Percentiles rank a stretch among this genome's conserved stretches.
phyloP scores from a whole-genome alignment of 2,888 invertebrate genomes.

The Cotesia congregata region DNA sequence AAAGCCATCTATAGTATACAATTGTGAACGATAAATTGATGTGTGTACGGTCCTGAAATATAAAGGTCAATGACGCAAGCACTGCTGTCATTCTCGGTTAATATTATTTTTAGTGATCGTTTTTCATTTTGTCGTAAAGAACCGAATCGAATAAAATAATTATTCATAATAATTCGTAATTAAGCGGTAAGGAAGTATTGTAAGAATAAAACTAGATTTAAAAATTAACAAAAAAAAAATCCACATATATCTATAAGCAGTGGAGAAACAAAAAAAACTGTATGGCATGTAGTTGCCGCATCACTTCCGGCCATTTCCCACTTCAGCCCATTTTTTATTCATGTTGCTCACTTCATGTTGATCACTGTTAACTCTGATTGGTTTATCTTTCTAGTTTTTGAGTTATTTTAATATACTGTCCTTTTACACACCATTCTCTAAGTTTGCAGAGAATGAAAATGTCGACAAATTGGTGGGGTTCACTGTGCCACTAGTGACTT shows the following conservation, averaged over 20 bases:
- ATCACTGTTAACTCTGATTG: conserved; percentile 13
- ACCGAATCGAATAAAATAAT: neutral
- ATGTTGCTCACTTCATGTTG: conserved; percentile 16
- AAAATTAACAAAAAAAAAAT: neutral
- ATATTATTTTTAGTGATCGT: neutral
- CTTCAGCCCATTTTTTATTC: conserved; percentile 3
- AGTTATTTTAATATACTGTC: conserved; percentile 4
- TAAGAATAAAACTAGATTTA: neutral
- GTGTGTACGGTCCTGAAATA: neutral
- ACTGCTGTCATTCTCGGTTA: neutral
- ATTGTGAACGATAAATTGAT: no score
- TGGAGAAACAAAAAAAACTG: neutral
- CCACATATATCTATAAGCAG: neutral
- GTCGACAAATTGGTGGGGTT: conserved; percentile 74
- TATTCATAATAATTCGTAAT: neutral
- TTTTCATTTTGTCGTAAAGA: neutral
- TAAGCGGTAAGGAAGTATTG: neutral
- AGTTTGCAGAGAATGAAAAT: conserved; percentile 67
- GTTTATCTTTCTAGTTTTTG: conserved; percentile 8
- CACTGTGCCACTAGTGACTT: conserved; percentile 64
- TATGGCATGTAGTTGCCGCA: conserved; percentile 11
- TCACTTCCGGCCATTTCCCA: conserved; percentile 20
- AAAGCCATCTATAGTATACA: no score
- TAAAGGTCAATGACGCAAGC: neutral
- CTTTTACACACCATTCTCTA: conserved; percentile 13